Percentiles rank a stretch among this genome's conserved stretches.
Evolutionary conservation across 2,113 vertebrate genomes (phyloP).

Genomic region (Platysteira castanea): DNA sequence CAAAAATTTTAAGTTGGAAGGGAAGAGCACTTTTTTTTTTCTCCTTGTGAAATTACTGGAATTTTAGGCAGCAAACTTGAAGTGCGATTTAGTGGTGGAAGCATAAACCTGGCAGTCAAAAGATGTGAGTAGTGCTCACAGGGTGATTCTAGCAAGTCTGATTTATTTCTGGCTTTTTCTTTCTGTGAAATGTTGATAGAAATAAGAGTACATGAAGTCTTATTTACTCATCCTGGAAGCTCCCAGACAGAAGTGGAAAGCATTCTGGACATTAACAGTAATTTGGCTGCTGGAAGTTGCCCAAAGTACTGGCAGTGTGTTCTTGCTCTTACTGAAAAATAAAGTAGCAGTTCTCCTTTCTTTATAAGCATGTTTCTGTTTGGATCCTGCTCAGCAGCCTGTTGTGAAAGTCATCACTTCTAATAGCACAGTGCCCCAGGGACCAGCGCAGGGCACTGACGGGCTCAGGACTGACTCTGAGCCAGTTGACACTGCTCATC

Average conservation of each 20-base stretch:
- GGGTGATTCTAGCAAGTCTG: not conserved
- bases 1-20: not conserved
- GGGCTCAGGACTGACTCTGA: conserved; percentile 16
- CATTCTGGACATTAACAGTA: not conserved
- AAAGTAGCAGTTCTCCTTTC: not conserved
- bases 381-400: not conserved
- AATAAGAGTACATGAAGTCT: not conserved
- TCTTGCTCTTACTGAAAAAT: conserved; percentile 12
- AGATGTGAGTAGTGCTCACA: not conserved
- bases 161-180: not conserved
- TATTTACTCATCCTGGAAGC: not conserved
- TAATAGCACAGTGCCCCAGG: not conserved
- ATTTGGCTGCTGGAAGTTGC: conserved; percentile 43
- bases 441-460: not conserved
- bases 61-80: not conserved
- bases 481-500: not conserved
- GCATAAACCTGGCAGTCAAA: not conserved
- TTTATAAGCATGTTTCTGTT: not conserved
- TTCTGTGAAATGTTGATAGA: not conserved
- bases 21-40: not conserved
- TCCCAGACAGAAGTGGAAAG: not conserved
- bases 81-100: not conserved
- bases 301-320: not conserved
- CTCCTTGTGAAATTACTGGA: not conserved
- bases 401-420: conserved; percentile 32